Base-by-base conservation (phyloP, 2,888 invertebrate species). In the Drosophila suboccidentalis region DNA sequence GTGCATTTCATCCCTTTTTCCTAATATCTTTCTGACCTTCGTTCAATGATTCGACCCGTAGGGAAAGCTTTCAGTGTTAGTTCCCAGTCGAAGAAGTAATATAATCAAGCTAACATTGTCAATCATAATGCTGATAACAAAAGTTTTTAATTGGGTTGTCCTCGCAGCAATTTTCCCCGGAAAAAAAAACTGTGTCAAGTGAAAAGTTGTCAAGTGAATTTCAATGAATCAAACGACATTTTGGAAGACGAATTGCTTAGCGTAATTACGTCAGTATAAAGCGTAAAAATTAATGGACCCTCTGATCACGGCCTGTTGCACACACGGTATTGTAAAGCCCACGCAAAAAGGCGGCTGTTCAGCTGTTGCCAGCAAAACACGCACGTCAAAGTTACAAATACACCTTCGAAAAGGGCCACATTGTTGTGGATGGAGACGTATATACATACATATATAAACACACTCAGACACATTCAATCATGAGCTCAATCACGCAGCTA, bases 101-200 rank as follows among this genome's bases (percentile, higher is more conserved):
- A 58, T 80, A 88, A 86, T 80, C 83, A 88, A 85, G 65, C 75
- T 77, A 64, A 63, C 71, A 82, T 78, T 78, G 61, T 32, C 66
- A 71, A 64, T 71, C 68, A 70, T 57, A 58, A 53, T 68, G 75
- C 49, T 59, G 76, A 77, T 82, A 73, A 80, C 71, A 86, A 86
- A 83, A 84, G 71, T 80, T 88, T 82, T 86, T 88, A 84, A 84
- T 88, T 84, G 87, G 89, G 80, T 86, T 80, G 80, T 59, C 71
- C 43, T 26, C 59, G 29, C 36, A 19, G 44, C 29, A 32, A 36
- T 26, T 54, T 51, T 41, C 34, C 19, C 19, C 38, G 49, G 26
- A 38, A 51, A 49, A 38, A 51, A 49, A 3, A 32, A 50, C 29
- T 34, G 15, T 60, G 26, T 17, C 29, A 41, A 41, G 19, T 44